phyloP scores from a whole-genome alignment of 1,140 invertebrate species.

The Acyrthosiphon pisum region DNA sequence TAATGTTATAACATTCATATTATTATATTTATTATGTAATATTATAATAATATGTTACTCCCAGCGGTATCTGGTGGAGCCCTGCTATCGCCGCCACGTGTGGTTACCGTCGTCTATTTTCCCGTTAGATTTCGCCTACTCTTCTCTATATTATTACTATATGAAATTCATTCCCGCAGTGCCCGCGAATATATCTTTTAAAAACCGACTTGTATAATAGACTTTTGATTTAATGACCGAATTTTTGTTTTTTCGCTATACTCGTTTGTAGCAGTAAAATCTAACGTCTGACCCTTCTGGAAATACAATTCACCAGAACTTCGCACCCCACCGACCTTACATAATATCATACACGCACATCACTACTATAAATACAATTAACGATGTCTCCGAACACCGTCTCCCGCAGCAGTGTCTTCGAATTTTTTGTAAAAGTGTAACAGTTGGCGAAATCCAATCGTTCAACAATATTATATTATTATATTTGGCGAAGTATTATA shows the following conservation, averaged over 20 bases:
- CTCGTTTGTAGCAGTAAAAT: neutral
- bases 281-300: neutral
- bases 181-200: neutral
- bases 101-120: conserved; percentile 24
- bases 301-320: neutral
- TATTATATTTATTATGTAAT: neutral
- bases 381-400: neutral
- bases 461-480: neutral
- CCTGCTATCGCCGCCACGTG: neutral
- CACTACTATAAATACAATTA: neutral
- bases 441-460: neutral
- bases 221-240: neutral
- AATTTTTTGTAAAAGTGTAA: neutral
- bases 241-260: neutral
- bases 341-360: neutral
- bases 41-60: neutral
- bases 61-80: conserved; percentile 52
- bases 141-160: neutral
- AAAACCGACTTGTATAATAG: neutral
- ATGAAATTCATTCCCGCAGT: neutral
- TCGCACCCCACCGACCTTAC: neutral
- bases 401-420: neutral
- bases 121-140: conserved; percentile 54
- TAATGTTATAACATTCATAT: neutral
- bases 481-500: too few relatives aligned